Base-by-base conservation (phyloP, 2,888 invertebrate species). In the Chrysolina haemoptera region DNA sequence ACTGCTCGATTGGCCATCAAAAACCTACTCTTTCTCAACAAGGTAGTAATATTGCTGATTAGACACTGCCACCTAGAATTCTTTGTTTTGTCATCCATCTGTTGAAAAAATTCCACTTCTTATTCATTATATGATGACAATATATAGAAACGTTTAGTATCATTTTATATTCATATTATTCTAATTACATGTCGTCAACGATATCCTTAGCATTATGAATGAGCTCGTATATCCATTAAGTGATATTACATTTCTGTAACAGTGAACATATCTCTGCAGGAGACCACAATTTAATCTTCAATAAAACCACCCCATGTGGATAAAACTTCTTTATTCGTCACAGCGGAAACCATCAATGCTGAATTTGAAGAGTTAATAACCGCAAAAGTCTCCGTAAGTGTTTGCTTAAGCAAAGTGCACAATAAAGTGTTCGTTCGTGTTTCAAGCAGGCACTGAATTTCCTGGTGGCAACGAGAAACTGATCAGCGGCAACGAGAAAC, bases 341-440 rank as follows among this genome's bases (percentile, higher is more conserved):
- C 68, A 46, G 46, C 59, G 59, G 70, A 71, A 76, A 76, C 50
- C 76, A 74, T 70, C 76, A 67, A 76, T 70, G 71, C 62, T 74
- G 78, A 76, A 79, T 78, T 74, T 73, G 75, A 81, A 74, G 79
- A 82, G 80, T 80, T 82, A 82, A 82, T 82, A 81, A 82, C 82
- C 82, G 79, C 82, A 82, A 82, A 80, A 82, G 81, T 82, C 82
- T 76, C 79, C 72, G 77, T 76, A 78, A 82, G 82, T 82, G 82
- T 82, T 82, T 82, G 78, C 73, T 78, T 78, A 79, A 75, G 79
- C 76, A 70, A 75, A 80, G 79, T 79, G 80, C 75, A 75, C 78
- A 78, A 80, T 77, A 76, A 74, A 77, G 74, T 76, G 78, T 78
- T 66, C 78, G 74, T 76, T 70, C 76, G 74, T 75, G 76, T 74